Base-by-base conservation (phyloP, 2,797 vertebrate species). In the Cyclopterus lumpus region DNA sequence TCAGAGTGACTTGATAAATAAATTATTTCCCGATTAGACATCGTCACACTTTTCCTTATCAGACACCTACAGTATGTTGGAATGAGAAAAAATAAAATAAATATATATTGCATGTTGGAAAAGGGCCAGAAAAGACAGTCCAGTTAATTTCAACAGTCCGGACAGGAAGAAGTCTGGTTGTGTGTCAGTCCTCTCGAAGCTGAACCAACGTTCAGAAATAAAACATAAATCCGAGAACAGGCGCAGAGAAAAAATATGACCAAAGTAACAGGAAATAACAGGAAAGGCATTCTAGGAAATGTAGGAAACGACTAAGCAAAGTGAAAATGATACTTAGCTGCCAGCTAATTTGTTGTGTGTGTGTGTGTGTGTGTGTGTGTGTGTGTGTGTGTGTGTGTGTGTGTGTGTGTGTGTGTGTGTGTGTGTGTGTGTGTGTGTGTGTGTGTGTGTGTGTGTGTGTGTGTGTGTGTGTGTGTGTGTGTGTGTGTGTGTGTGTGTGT, bases 221-320 rank as follows among this genome's bases (percentile, higher is more conserved):
- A 53, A 32, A 16, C 44, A 55, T 72, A 30, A 32, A 18, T 62
- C 2, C 11, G 65, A 46, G 51, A 67, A 62, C 46, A 51, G 40
- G 18, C 48, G 36, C 64, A 61, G 32, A 67, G n/a, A 67, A n/a
- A n/a, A 62, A 63, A 26, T 22, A 6, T 60, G 71, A 65, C 48
- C 59, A 66, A 59, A 61, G n/a, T 24, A 53, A 77, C 55, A 79
- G 51, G 58, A 64, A 71, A 53, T 49, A 73, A 75, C 67, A 67
- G 40, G 38, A 69, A 66, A 81, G 30, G 24, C 61, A 28, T 77
- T 78, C 57, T 69, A 65, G 75, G 14, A 75, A 79, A 74, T 61
- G 36, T 36, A 49, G 69, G 42, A 71, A 68, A 48, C 65, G 14
- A 57, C 46, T 67, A 65, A 71, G 54, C 26, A 38, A 69, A 62